These are phyloP conservation scores for Amphipoea lucens DNA, from an alignment of 2,888 invertebrate genomes.

Conservation along the genomic window DNA sequence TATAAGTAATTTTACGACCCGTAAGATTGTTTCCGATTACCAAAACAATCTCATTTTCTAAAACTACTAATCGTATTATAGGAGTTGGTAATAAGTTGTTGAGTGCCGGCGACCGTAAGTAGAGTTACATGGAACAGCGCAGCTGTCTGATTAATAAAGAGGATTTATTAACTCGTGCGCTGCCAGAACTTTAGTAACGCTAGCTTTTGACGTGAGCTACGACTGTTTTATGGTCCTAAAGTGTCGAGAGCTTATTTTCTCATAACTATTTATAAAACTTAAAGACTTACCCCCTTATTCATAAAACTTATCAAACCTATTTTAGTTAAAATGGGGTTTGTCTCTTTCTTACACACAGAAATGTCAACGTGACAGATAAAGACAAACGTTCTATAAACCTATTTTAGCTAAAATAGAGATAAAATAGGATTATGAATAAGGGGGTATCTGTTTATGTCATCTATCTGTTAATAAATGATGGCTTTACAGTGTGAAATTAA, in stretches of 20 bases:
- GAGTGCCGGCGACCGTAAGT: constrained; percentile 6
- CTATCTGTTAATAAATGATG: neutral
- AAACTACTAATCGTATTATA: constrained; percentile 22
- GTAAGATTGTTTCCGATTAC: constrained; percentile 6
- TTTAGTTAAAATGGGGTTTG: no score
- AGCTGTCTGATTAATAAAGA: constrained; percentile 48
- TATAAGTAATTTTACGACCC: neutral
- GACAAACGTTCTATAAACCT: no score
- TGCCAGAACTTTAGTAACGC: constrained; percentile 40
- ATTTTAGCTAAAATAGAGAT: no score
- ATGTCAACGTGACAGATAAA: no score
- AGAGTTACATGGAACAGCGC: constrained; percentile 27
- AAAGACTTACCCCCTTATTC: no score
- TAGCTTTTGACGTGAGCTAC: constrained; percentile 28
- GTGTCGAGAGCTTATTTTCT: constrained; percentile 33
- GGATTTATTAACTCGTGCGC: constrained; percentile 53
- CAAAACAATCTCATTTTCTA: constrained; percentile 15
- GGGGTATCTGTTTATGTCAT: neutral
- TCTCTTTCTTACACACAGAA: no score
- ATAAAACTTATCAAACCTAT: no score
- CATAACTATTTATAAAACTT: constrained; percentile 4
- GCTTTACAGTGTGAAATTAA: neutral
- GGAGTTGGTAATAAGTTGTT: constrained; percentile 33
- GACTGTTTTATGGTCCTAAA: constrained; percentile 10
- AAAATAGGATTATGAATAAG: no score